Evolutionary conservation across 1,140 invertebrate genomes (phyloP), one percentile per base, ranked within the genome.

Genomic region (Hyles euphorbiae): DNA sequence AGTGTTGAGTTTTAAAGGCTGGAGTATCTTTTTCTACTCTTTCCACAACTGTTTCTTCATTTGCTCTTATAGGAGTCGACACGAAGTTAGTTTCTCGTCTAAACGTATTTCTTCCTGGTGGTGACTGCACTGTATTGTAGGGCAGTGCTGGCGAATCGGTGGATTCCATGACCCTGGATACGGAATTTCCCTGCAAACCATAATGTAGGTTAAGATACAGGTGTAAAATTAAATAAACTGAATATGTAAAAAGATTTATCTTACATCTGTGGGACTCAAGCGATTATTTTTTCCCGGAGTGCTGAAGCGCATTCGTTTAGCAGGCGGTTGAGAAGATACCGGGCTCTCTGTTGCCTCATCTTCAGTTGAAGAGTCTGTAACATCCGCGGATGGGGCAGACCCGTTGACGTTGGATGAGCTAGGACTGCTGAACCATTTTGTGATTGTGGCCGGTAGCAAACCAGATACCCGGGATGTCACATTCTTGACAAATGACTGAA

Each of bases 401-500:
- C 80, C 84, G 68, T 83, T 82, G 6, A 65, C 58, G 51, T 72
- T 78, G 12, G 74, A 71, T 6, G 75, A 67, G 36, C 65, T 76
- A 40, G 70, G 69, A 51, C 67, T 76, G 36, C 80, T 73, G 55
- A 91, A 90, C 89, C 90, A 90, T 70, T 89, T 90, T 5, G 79
- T 86, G n/a, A 91, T 76, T 5, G 87, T 83, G 44, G 77, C 68
- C 36, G 83, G 89, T 48, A 91, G 68, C 22, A 90, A 72, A 34
- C 81, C 83, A 8, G 89, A 82, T 11, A 90, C 78, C 61, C 73
- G 76, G 49, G 81, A 82, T 68, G 79, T 89, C 33, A 91, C 80
- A 85, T 89, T 90, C 60, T 84, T 83, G 50, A 90, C 88, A 72
- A 91, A 89, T 43, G 90, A 90, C 90, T 91, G 78, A 53, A 89